Evolutionary conservation across 2,888 invertebrate species (phyloP), one percentile per base, ranked within the genome.

Genomic region (Spatulosminthurus flaviceps): DNA sequence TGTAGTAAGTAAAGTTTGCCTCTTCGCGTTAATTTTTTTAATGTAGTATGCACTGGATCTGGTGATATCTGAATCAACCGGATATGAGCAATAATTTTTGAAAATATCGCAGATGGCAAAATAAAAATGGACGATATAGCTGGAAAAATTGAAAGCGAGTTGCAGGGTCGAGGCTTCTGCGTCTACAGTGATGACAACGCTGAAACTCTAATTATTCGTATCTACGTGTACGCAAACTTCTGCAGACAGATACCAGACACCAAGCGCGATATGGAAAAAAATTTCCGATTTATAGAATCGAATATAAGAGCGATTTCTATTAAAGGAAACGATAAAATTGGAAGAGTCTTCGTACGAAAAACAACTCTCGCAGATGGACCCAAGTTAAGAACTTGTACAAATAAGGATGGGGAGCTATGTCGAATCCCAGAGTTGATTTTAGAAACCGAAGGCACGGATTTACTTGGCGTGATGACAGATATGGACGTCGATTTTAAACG

Each of bases 181-280:
- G 99, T 99, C 82, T 99, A 99, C 89, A 99, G 99, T 87, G 99
- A 99, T 88, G 99, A 99, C 88, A 99, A 99, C 88, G 98, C 98
- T 0, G 99, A 99, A 87, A 98, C 98, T 87, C 89, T 99, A 72
- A 98, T 99, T 0, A 89, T 99, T 76, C 94, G 99, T 84, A 96
- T 99, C 84, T 92, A 99, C 86, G 98, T 99, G 83, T 97, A 98
- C 96, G 5, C 51, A 51, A 19, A 51, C 51, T 51, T n/a, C 4
- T 51, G 51, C 51, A 98, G 97, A 88, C 95, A 95, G 80, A 26
- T 70, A 21, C 97, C 97, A 87, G 96, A 97, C 85, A 95, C 93
- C 84, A 97, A 97, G 89, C 86, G 87, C 81, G 85, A 85, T 16
- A 82, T 81, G 24, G 94, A 93, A 88, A 70, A 21, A 70, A 70